Percentiles rank a stretch among this genome's conserved stretches.
Evolutionary conservation across 2,113 vertebrate genomes (phyloP).

Genomic region (Daboia siamensis): DNA sequence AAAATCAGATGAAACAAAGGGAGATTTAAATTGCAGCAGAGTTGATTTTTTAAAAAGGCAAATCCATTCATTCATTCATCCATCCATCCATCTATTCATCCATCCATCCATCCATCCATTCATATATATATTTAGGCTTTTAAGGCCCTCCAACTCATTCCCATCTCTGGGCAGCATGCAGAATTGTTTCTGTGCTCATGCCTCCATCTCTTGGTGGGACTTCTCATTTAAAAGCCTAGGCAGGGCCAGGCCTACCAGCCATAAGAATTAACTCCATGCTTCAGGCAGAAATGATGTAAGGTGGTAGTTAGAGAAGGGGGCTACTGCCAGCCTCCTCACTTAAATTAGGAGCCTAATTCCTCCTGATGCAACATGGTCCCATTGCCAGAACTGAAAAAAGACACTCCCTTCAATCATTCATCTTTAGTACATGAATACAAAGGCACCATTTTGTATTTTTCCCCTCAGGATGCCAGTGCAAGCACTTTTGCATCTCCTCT

Average conservation of each 20-base stretch:
- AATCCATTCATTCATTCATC: not conserved
- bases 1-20: not conserved
- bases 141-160: not conserved
- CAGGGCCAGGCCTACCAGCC: not conserved
- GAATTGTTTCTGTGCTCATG: not conserved
- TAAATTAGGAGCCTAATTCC: not conserved
- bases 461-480: not conserved
- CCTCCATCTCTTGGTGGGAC: not conserved
- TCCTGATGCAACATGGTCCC: not conserved
- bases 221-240: not conserved
- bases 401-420: not conserved
- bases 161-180: not conserved
- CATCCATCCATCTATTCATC: not conserved
- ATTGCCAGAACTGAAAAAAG: not conserved
- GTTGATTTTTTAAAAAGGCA: not conserved
- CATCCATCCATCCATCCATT: too few relatives aligned
- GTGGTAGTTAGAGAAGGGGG: not conserved
- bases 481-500: not conserved
- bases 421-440: not conserved
- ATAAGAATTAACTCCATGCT: not conserved
- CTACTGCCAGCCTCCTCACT: not conserved
- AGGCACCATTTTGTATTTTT: not conserved
- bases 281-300: not conserved
- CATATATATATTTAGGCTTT: not conserved
- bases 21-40: not conserved